These are phyloP conservation scores for Drosophila affinis DNA, from an alignment of 2,888 invertebrate genomes.

Conservation along the genomic window DNA sequence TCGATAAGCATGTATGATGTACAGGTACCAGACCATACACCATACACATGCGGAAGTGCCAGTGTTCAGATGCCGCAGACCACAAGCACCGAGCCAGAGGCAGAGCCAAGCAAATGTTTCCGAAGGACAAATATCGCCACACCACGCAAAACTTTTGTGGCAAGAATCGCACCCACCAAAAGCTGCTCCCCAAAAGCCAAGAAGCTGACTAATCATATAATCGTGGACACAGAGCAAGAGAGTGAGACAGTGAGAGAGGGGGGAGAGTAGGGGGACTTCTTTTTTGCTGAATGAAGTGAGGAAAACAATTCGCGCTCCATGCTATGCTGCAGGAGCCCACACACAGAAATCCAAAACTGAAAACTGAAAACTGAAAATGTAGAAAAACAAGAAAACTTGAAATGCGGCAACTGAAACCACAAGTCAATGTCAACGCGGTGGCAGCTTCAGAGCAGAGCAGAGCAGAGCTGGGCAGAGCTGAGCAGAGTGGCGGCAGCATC, in stretches of 20 bases:
- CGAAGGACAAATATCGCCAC: conserved; percentile 65
- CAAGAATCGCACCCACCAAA: conserved; percentile 69
- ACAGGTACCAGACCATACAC: neutral
- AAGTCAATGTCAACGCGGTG: conserved; percentile 81
- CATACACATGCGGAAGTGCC: conserved; percentile 57
- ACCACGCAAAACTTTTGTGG: conserved; percentile 67
- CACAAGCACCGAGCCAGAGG: conserved; percentile 21
- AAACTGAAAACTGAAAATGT: neutral
- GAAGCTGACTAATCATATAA: conserved; percentile 66
- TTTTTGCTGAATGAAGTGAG: conserved; percentile 57
- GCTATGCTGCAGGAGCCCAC: conserved; percentile 75
- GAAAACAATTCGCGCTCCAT: conserved; percentile 59
- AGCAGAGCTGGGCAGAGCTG: conserved; percentile 11
- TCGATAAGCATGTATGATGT: conserved; percentile 34
- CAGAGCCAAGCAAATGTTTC: conserved; percentile 52
- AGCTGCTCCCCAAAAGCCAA: conserved; percentile 45
- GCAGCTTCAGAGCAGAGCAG: conserved; percentile 50
- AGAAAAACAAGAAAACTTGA: conserved; percentile 43
- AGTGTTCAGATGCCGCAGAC: conserved; percentile 58
- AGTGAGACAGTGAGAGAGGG: conserved; percentile 6
- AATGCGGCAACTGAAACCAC: conserved; percentile 72
- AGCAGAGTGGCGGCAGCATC: conserved; percentile 46
- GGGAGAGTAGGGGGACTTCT: conserved; percentile 22
- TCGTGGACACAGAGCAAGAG: conserved; percentile 37
- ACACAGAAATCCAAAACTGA: conserved; percentile 55